Evolutionary conservation across 2,888 invertebrate species (phyloP), one percentile per base, ranked within the genome.

Genomic region (Caenorhabditis becei): DNA sequence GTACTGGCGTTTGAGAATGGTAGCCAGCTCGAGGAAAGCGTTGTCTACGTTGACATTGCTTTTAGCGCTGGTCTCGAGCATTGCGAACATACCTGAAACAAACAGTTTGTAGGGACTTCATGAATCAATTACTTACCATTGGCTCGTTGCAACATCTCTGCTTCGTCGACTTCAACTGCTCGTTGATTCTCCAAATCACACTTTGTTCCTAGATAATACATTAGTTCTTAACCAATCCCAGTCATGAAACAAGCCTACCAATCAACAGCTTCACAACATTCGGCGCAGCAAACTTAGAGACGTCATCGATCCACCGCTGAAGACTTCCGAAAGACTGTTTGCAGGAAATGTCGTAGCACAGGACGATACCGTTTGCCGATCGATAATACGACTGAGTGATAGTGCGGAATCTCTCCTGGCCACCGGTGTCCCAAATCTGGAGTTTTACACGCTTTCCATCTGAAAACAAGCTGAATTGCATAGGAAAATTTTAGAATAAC

Each of bases 281-380:
- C 32, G 95, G 95, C 23, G 96, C 96, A 66, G 97, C 96, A 91
- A 97, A 97, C 90, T 95, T 94, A 86, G 96, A 93, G 1, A 97
- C 96, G 93, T 97, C 97, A 91, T 97, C 97, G 84, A 97, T 95
- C 97, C 97, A 97, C 75, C 96, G 94, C 91, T 96, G 95, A 70
- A 97, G 93, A 87, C 95, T 96, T 83, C 96, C 93, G 93, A 97
- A 97, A 53, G 96, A 95, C 67, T 96, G 94, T 77, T 95, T 93
- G 91, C 96, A 97, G 80, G 97, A 97, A 85, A 97, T 96, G 92
- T 97, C 97, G 92, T 97, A 97, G 96, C 97, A 94, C 91, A 97
- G 94, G 86, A 97, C 95, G 80, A 97, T 97, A 87, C 97, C 97
- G 93, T 97, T 96, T 51, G 97, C 97, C 87, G 96, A 96, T 91